Base-by-base conservation (phyloP, 2,888 invertebrate species). In the Aspidiotus destructor region DNA sequence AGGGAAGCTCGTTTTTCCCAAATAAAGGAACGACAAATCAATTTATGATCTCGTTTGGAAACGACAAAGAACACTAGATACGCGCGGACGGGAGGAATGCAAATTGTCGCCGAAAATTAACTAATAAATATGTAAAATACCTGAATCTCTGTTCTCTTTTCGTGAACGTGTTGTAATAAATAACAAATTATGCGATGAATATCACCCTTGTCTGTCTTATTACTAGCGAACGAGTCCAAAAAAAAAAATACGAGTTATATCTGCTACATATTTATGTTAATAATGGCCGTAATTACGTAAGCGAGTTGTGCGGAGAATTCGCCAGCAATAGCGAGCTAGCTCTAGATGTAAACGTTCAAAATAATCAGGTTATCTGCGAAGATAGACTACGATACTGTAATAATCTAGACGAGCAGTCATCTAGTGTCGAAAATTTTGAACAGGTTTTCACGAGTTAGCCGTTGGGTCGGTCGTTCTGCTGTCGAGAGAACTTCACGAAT, bases 71-170 rank as follows among this genome's bases (percentile, higher is more conserved):
- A 28, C 28, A 28, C 28, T 28, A 28, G 28, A 28, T 28, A 28
- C 28, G 28, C 28, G 28, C 28, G 28, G 28, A 28, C 28, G 28
- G 28, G 28, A 28, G 28, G 28, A 5, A 28, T 28, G 28, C 5
- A 48, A 48, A 48, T 48, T n/a, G 48, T 48, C 48, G 48, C 48
- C 48, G 48, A 48, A 48, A 48, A 48, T 48, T n/a, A 48, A 48
- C 48, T 48, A 48, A 48, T 48, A 48, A 48, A 48, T 48, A 48
- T 48, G 48, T 48, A 48, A 48, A 48, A 48, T 48, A 48, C 48
- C 11, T 48, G n/a, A 13, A 48, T 48, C 10, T 48, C n/a, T 48
- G n/a, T 48, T 48, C 48, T n/a, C 48, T n/a, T n/a, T n/a, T n/a
- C 48, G 11, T n/a, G 11, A 11, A 13, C 48, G 48, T n/a, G 48